These are phyloP conservation scores for Manis pentadactyla DNA, from an alignment of 2,797 vertebrate genomes.

Conservation along the genomic window DNA sequence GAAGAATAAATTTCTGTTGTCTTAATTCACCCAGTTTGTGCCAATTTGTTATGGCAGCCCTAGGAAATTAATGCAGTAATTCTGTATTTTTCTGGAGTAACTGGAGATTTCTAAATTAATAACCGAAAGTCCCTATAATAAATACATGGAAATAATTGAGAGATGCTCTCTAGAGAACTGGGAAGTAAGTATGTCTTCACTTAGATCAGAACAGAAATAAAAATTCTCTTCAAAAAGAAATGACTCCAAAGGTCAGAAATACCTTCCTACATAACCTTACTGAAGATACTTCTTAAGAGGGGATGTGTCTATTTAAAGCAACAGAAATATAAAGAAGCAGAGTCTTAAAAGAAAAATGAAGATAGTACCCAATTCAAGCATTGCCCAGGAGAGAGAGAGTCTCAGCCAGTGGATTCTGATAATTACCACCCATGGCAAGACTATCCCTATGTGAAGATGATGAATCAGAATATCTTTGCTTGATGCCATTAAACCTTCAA, in stretches of 20 bases:
- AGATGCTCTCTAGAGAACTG: neutral
- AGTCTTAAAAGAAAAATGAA: conserved; percentile 43
- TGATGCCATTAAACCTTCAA: conserved; percentile 79
- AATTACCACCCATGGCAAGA: conserved; percentile 63
- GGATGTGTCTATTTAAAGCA: conserved; percentile 39
- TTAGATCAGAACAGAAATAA: conserved; percentile 10
- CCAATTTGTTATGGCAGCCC: neutral
- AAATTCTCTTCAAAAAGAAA: conserved; percentile 45
- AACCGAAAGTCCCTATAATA: neutral
- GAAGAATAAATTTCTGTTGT: neutral
- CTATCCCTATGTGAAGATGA: conserved; percentile 61
- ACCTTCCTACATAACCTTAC: neutral
- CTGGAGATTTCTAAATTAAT: neutral
- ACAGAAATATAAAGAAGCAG: conserved; percentile 33
- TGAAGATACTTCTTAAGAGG: conserved; percentile 52
- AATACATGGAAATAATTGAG: neutral
- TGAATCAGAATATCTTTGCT: conserved; percentile 71
- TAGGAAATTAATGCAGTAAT: conserved; percentile 24
- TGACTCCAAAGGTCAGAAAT: conserved; percentile 3
- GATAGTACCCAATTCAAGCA: conserved; percentile 1
- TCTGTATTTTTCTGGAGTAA: conserved; percentile 6
- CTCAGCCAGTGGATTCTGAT: conserved; percentile 35
- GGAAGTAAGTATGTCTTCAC: conserved; percentile 22
- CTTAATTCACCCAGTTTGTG: neutral
- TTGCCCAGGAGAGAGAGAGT: neutral